Conservation (phyloP, 2,888 invertebrate genomes). For the Cephus spinipes region DNA sequence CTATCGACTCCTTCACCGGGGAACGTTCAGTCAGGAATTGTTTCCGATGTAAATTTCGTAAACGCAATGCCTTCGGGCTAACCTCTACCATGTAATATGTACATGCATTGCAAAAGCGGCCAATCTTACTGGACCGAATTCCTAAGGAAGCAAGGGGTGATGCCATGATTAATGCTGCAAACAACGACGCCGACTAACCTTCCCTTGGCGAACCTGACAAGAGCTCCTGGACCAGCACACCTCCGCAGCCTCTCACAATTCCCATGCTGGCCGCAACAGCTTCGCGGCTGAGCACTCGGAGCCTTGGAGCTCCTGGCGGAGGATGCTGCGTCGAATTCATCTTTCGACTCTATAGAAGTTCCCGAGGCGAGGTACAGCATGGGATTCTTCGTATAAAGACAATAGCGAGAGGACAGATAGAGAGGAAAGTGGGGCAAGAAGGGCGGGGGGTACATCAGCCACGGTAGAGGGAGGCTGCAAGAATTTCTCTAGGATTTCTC, state of each 20-base stretch:
- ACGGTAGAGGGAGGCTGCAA: background rate
- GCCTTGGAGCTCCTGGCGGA: background rate
- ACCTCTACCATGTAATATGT: too few species aligned
- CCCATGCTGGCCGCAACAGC: conserved; percentile 26
- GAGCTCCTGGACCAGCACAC: background rate
- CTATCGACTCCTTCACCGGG: background rate
- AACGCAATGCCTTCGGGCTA: background rate
- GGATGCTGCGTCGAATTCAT: background rate
- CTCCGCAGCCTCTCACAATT: conserved; percentile 2
- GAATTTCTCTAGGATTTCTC: background rate
- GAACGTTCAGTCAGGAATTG: background rate
- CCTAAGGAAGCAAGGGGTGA: conserved; percentile 31
- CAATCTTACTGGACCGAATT: conserved; percentile 39
- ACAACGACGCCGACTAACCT: conserved; percentile 42
- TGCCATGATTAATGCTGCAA: conserved; percentile 53
- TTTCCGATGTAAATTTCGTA: background rate
- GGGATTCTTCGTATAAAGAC: background rate
- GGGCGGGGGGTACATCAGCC: background rate
- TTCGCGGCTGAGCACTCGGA: conserved; percentile 5
- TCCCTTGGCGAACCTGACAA: background rate
- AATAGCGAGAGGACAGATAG: background rate
- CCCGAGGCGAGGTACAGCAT: background rate
- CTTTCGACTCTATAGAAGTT: background rate
- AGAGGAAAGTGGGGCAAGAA: background rate
- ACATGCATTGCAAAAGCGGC: background rate